Conservation (phyloP, 2,888 invertebrate genomes). For the Perithous albicinctus region DNA sequence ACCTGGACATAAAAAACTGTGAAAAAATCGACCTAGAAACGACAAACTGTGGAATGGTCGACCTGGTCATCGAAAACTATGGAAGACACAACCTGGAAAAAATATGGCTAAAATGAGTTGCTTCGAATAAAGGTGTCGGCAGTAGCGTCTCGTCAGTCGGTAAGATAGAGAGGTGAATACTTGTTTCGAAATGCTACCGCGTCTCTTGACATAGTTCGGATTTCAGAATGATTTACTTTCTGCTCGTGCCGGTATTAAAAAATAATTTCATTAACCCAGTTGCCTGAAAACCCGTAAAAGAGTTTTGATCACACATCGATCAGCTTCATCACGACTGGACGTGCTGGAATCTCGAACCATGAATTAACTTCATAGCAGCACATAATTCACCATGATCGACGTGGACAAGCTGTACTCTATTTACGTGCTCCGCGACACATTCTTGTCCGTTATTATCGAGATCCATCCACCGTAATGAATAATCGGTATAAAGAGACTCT, state of each 20-base stretch:
- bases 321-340: conserved; percentile 25
- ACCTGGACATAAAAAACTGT: too few relatives aligned
- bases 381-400: conserved; percentile 4
- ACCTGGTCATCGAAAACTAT: too few relatives aligned
- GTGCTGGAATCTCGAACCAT: conserved; percentile 51
- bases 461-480: not conserved
- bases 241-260: not conserved
- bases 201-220: too few relatives aligned
- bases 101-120: too few relatives aligned
- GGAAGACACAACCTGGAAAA: too few relatives aligned
- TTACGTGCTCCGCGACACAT: conserved; percentile 50
- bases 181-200: too few relatives aligned
- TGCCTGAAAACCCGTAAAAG: not conserved
- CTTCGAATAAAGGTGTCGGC: too few relatives aligned
- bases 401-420: not conserved
- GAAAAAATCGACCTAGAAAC: too few relatives aligned
- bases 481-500: not conserved
- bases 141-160: too few relatives aligned
- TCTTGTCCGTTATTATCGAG: conserved; percentile 14
- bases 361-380: conserved; percentile 33
- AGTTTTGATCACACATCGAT: conserved; percentile 10
- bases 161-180: too few relatives aligned
- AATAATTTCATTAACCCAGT: not conserved
- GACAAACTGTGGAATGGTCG: too few relatives aligned
- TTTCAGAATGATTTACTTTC: too few relatives aligned